These are phyloP conservation scores for Homarus gammarus DNA, from an alignment of 2,888 invertebrate genomes.

Conservation along the genomic window DNA sequence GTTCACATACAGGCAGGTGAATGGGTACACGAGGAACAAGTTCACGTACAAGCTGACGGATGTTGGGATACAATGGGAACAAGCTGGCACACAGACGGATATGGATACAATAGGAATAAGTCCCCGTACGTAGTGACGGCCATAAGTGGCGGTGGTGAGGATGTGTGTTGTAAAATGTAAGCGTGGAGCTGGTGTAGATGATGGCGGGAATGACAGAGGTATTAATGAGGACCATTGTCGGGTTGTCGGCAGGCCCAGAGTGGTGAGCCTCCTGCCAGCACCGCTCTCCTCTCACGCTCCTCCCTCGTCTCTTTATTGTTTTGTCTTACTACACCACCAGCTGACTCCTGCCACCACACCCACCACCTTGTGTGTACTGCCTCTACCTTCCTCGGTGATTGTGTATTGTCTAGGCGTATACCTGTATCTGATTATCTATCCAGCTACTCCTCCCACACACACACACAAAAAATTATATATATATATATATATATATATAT, in stretches of 20 bases:
- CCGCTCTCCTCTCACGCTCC: background rate
- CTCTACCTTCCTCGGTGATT: no score
- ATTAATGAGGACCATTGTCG: constrained; percentile 58
- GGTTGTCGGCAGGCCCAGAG: constrained; percentile 38
- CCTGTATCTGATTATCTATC: no score
- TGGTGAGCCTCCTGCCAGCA: background rate
- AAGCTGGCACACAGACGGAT: no score
- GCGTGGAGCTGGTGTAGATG: constrained; percentile 2
- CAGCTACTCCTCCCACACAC: background rate
- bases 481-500: background rate
- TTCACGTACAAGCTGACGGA: no score
- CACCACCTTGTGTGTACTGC: no score
- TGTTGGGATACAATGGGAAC: no score
- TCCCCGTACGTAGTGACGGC: no score
- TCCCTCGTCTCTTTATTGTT: background rate
- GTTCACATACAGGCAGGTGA: no score
- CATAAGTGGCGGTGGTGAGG: no score
- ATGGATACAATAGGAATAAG: no score
- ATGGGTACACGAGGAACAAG: no score
- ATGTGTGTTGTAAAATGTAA: background rate
- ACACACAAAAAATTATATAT: background rate
- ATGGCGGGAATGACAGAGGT: constrained; percentile 51
- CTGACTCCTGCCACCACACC: background rate
- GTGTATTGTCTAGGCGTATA: no score
- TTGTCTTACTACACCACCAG: background rate